A percentile compares a stretch with the other conserved stretches of the same genome.
These are phyloP conservation scores for Cacatua alba DNA, from an alignment of 2,113 vertebrate genomes.

Conservation along the genomic window DNA sequence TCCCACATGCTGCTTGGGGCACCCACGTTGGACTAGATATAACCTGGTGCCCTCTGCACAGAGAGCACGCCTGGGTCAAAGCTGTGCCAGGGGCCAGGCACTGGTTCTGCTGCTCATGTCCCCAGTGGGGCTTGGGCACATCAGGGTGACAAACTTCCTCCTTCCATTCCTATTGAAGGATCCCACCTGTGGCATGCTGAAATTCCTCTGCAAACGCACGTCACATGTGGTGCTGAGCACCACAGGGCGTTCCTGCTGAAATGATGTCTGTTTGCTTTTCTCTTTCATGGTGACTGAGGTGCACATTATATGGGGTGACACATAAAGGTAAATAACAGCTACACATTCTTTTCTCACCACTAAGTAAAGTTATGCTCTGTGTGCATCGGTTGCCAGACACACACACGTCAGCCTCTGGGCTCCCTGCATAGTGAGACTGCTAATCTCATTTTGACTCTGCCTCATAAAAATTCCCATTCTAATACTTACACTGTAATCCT, in stretches of 20 bases:
- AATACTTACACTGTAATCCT: neutral
- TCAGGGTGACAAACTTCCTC: neutral
- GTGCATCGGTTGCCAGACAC: neutral
- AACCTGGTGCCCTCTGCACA: accelerated
- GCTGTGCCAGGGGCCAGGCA: accelerated
- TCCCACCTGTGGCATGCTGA: accelerated
- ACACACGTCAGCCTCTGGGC: neutral
- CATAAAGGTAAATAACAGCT: neutral
- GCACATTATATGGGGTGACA: accelerated
- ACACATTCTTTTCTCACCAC: neutral
- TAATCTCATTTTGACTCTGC: neutral
- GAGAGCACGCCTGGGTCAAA: accelerated
- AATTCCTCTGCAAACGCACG: neutral
- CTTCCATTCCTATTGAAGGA: neutral
- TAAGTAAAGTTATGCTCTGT: neutral
- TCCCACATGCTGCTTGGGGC: neutral
- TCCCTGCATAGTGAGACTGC: neutral
- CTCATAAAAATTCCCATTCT: neutral
- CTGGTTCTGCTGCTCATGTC: accelerated
- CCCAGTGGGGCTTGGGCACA: neutral
- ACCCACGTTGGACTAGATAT: neutral
- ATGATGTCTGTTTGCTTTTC: neutral
- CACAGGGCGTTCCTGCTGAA: neutral
- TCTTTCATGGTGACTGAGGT: neutral
- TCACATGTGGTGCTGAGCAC: neutral